A percentile compares a stretch with the other conserved stretches of the same genome.
Evolutionary conservation across 64 coral and sea anemone genomes (phyloP).

Genomic region (Hydrozoanthus tunicans): DNA sequence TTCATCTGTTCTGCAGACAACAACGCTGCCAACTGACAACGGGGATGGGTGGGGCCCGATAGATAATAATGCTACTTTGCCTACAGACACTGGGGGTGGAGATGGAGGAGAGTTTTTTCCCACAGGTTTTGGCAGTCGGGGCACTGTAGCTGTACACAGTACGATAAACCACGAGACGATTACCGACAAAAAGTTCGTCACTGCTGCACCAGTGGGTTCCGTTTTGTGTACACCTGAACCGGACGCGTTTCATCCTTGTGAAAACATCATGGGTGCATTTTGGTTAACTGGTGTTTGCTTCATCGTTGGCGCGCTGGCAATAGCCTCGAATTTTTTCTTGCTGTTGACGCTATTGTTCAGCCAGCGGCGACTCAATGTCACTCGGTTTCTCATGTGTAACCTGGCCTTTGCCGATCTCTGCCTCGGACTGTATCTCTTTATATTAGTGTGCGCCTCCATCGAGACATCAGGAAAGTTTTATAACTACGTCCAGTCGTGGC

Average conservation of each 20-base stretch:
- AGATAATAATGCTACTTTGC: neutral
- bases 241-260: slow-evolving; percentile 90
- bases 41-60: neutral
- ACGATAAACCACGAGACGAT: slow-evolving; percentile 47
- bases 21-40: neutral
- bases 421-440: slow-evolving; percentile 86
- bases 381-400: slow-evolving; percentile 92
- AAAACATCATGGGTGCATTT: slow-evolving; percentile 91
- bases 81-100: slow-evolving; percentile 37
- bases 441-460: slow-evolving; percentile 77
- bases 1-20: neutral
- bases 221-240: slow-evolving; percentile 68
- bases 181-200: slow-evolving; percentile 34
- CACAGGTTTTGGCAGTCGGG: slow-evolving; percentile 18
- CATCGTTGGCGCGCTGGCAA: slow-evolving; percentile 73
- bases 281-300: slow-evolving; percentile 80
- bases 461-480: slow-evolving; percentile 80
- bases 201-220: neutral
- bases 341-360: slow-evolving; percentile 71
- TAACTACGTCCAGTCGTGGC: slow-evolving; percentile 78
- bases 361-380: slow-evolving; percentile 77
- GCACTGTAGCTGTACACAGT: slow-evolving; percentile 4
- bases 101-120: neutral
- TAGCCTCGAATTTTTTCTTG: slow-evolving; percentile 81
- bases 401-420: slow-evolving; percentile 94